Conservation (phyloP, 2,113 vertebrate species). For the Crotalus tigris region DNA sequence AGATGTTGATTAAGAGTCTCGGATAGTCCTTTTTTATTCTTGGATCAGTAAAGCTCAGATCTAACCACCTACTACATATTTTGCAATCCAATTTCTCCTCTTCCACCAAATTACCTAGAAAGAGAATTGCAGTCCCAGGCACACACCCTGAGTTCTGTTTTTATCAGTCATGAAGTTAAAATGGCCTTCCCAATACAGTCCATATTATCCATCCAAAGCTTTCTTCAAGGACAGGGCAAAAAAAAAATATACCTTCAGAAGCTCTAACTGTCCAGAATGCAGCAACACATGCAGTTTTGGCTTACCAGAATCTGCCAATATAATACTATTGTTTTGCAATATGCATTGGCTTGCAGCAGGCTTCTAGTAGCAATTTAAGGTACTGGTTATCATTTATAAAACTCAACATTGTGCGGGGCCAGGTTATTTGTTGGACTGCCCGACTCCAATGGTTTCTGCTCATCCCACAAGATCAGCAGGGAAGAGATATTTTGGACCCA, state of each 20-base stretch:
- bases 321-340: neutral
- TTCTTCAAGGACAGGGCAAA: neutral
- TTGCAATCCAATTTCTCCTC: neutral
- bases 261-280: neutral
- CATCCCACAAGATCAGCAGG: neutral
- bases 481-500: neutral
- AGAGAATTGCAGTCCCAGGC: neutral
- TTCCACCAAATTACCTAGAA: neutral
- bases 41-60: neutral
- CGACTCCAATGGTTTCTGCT: neutral
- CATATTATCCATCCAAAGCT: neutral
- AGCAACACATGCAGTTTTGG: neutral
- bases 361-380: neutral
- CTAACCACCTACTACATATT: neutral
- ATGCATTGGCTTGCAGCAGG: neutral
- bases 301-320: neutral
- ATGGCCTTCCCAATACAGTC: neutral
- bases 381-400: neutral
- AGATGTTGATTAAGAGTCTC: neutral
- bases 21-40: neutral
- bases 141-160: neutral
- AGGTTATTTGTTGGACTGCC: neutral
- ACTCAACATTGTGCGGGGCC: neutral
- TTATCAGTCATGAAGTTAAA: neutral
- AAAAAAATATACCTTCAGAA: neutral